Percentiles rank a stretch among this genome's conserved stretches.
Evolutionary conservation across 2,113 vertebrate species (phyloP).

Genomic region (Hemiscyllium ocellatum): DNA sequence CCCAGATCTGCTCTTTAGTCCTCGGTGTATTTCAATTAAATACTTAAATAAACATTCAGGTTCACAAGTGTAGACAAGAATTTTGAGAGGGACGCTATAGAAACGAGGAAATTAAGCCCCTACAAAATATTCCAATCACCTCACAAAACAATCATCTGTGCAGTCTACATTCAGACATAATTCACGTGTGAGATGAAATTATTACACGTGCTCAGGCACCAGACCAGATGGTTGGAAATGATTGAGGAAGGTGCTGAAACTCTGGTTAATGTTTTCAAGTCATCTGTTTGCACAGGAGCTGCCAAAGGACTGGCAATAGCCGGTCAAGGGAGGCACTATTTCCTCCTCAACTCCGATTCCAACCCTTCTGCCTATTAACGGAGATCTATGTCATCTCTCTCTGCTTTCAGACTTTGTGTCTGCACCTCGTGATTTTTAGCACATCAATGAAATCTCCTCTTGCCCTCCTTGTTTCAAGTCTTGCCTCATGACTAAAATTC

Average conservation of each 20-base stretch:
- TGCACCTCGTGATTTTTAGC: no score
- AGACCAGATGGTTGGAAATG: background rate
- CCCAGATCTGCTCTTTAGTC: background rate
- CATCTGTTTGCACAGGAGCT: background rate
- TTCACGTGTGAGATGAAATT: background rate
- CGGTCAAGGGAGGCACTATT: no score
- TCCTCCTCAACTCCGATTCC: no score
- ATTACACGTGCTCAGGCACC: background rate
- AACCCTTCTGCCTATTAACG: no score
- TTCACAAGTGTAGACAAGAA: background rate
- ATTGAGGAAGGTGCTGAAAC: background rate
- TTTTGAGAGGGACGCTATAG: background rate
- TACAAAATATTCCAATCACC: background rate
- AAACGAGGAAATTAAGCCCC: background rate
- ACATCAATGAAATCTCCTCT: no score
- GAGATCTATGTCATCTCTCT: no score
- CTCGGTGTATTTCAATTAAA: background rate
- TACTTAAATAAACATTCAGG: background rate
- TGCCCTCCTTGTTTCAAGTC: no score
- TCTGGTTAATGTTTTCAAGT: background rate
- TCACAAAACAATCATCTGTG: background rate
- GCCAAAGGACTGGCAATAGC: background rate
- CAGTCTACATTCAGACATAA: background rate
- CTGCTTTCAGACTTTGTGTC: no score
- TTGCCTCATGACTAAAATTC: no score